Conservation (phyloP, 2,888 invertebrate genomes). For the Pterostichus madidus region DNA sequence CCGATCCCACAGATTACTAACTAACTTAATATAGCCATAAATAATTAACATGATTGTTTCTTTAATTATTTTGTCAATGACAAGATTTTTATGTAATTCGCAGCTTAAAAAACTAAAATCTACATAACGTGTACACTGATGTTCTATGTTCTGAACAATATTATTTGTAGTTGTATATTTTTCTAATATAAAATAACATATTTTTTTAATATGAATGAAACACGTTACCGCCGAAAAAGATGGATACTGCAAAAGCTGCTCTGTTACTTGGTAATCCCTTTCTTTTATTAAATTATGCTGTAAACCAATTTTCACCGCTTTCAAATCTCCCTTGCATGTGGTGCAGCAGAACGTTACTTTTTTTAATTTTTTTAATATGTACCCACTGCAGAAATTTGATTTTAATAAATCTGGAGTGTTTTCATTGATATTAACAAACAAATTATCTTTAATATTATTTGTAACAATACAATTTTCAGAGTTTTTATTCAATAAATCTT, state of each 20-base stretch:
- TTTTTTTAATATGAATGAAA: not conserved
- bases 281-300: not conserved
- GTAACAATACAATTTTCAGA: not conserved
- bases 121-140: not conserved
- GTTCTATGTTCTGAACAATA: not conserved
- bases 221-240: not conserved
- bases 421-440: not conserved
- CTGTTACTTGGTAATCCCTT: not conserved
- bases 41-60: not conserved
- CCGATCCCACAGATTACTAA: too few relatives aligned
- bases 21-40: too few relatives aligned
- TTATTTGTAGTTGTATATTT: not conserved
- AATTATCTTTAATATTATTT: not conserved
- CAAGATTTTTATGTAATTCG: too few relatives aligned
- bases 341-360: not conserved
- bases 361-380: not conserved
- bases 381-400: not conserved
- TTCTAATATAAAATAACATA: slow-evolving; percentile 1
- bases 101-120: too few relatives aligned
- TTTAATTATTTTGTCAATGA: not conserved
- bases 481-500: not conserved
- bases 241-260: not conserved
- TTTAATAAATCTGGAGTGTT: too few relatives aligned
- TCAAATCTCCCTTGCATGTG: not conserved
- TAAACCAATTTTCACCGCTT: not conserved